Evolutionary conservation across 2,797 vertebrate species (phyloP).

Genomic region (Xiphorhynchus erythropygius): DNA sequence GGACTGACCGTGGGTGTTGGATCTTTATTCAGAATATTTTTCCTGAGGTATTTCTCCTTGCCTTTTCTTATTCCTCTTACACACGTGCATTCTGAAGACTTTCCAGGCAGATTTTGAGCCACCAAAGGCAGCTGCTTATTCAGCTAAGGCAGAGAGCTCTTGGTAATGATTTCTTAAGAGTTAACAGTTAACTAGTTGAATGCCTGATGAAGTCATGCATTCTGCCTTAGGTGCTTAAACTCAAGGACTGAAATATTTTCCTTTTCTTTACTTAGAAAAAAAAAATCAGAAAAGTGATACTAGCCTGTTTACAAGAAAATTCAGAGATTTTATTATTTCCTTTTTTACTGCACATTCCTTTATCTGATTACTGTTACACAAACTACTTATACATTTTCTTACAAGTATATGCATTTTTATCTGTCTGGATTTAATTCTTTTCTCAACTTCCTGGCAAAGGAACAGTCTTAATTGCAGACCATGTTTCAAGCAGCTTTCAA

Average conservation of each 20-base stretch:
- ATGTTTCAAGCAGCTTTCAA: not conserved
- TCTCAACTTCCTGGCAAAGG: not conserved
- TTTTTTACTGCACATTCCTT: not conserved
- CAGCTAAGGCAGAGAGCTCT: not conserved
- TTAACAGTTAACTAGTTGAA: not conserved
- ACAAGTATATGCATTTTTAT: not conserved
- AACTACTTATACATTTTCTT: not conserved
- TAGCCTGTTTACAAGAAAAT: not conserved
- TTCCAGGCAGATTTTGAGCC: not conserved
- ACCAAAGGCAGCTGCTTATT: not conserved
- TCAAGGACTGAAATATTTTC: not conserved
- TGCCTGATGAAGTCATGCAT: not conserved
- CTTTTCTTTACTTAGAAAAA: not conserved
- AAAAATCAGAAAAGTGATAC: not conserved
- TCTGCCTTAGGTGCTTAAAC: not conserved
- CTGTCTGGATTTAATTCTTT: not conserved
- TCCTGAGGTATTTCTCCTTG: not conserved
- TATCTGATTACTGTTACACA: not conserved
- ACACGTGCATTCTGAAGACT: not conserved
- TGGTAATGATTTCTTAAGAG: not conserved
- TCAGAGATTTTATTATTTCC: not conserved
- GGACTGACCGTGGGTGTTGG: not conserved
- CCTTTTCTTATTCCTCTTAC: not conserved
- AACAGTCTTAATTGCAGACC: not conserved
- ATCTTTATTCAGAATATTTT: not conserved